Percentiles rank a stretch among this genome's conserved stretches.
Conservation (phyloP, 2,888 invertebrate genomes). For the Cataglyphis albicans region DNA sequence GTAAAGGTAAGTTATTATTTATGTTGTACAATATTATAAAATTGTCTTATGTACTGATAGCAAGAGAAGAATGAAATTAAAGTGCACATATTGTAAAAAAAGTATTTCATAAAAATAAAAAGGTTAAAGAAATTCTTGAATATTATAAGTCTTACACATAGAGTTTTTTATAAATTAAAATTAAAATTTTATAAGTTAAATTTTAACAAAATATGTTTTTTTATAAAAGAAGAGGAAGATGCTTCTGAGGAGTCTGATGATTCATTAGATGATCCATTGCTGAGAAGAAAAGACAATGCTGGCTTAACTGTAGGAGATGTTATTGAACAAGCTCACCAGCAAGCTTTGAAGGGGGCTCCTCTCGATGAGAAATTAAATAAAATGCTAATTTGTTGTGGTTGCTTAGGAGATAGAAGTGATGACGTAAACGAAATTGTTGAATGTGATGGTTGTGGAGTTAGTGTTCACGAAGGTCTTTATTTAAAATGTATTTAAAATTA, state of each 20-base stretch:
- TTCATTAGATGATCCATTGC: slow-evolving; percentile 84
- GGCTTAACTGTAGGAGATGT: slow-evolving; percentile 87
- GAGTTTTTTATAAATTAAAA: background rate
- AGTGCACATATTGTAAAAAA: background rate
- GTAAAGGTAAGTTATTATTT: slow-evolving; percentile 86
- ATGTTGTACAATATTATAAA: background rate
- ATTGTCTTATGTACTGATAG: background rate
- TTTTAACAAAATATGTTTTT: slow-evolving; percentile 14
- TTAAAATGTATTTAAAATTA: background rate
- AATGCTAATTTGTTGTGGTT: slow-evolving; percentile 96
- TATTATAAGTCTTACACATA: background rate
- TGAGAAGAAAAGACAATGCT: slow-evolving; percentile 82
- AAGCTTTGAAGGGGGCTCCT: slow-evolving; percentile 84
- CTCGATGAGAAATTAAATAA: slow-evolving; percentile 88
- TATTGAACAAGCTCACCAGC: slow-evolving; percentile 87
- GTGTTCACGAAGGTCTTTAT: slow-evolving; percentile 95
- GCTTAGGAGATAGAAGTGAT: slow-evolving; percentile 96
- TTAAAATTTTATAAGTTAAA: background rate
- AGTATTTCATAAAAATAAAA: background rate
- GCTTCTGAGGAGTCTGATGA: slow-evolving; percentile 80
- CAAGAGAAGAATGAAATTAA: background rate
- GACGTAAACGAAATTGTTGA: slow-evolving; percentile 98
- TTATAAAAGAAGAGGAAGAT: slow-evolving; percentile 64
- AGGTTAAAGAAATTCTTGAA: background rate
- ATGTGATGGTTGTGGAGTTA: slow-evolving; percentile 98